Conservation (phyloP, 2,888 invertebrate genomes). For the Agriopis aurantiaria region DNA sequence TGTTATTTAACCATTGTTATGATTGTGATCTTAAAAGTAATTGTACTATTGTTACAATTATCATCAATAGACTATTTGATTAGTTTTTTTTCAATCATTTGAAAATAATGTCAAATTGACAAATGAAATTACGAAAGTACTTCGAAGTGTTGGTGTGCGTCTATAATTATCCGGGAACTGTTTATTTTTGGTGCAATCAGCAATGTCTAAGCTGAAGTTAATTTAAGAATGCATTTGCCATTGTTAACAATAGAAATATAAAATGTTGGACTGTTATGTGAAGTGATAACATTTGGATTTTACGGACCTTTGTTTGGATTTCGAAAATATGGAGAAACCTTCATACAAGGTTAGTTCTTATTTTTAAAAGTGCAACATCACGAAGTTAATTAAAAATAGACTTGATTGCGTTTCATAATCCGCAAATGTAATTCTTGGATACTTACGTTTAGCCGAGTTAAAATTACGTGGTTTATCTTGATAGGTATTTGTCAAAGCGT, state of each 20-base stretch:
- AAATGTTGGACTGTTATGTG: slow-evolving; percentile 60
- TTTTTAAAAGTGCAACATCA: slow-evolving; percentile 30
- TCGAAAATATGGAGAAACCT: slow-evolving; percentile 76
- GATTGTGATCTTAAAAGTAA: slow-evolving; percentile 23
- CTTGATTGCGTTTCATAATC: slow-evolving; percentile 1
- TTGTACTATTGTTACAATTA: slow-evolving; percentile 19
- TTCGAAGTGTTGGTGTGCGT: slow-evolving; percentile 45
- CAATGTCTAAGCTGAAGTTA: slow-evolving; percentile 66
- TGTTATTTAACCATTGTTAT: slow-evolving; percentile 18
- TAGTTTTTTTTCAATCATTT: slow-evolving; percentile 4
- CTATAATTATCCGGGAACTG: slow-evolving; percentile 64
- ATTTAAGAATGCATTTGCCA: slow-evolving; percentile 68
- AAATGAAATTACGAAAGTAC: slow-evolving; percentile 9
- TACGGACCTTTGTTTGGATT: slow-evolving; percentile 66
- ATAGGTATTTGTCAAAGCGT: slow-evolving; percentile 47
- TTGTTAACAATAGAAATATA: slow-evolving; percentile 56
- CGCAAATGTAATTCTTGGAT: background rate
- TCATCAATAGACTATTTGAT: slow-evolving; percentile 23
- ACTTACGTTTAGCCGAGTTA: background rate
- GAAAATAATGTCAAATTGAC: slow-evolving; percentile 1
- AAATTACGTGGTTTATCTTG: slow-evolving; percentile 20
- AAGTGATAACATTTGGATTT: slow-evolving; percentile 56
- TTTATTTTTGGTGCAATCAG: slow-evolving; percentile 73
- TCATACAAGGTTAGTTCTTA: slow-evolving; percentile 71
- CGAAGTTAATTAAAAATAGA: slow-evolving; percentile 18